A percentile compares a stretch with the other conserved stretches of the same genome.
These are phyloP conservation scores for Axis porcinus DNA, from an alignment of 2,113 vertebrate genomes.

Conservation along the genomic window DNA sequence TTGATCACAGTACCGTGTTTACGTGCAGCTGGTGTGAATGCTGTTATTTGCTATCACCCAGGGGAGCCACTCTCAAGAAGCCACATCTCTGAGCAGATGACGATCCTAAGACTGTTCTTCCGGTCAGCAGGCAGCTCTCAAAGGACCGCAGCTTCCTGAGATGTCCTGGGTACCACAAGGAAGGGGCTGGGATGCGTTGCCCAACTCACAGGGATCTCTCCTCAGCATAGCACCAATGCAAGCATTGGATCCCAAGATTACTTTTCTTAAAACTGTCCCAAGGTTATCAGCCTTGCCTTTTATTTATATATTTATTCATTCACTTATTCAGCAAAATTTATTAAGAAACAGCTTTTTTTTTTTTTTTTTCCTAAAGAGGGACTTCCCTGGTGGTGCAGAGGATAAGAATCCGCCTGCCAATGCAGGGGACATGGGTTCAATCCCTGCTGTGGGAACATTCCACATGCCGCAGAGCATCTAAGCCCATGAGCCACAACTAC, in stretches of 20 bases:
- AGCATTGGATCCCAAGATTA: not conserved
- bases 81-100: not conserved
- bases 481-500: fast-evolving
- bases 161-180: not conserved
- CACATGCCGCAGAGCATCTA: not conserved
- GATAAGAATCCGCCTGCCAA: not conserved
- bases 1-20: not conserved
- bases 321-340: not conserved
- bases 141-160: not conserved
- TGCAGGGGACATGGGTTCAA: not conserved
- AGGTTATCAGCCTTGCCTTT: not conserved
- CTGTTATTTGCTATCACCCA: not conserved
- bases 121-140: not conserved
- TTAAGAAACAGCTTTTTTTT: not conserved
- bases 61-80: not conserved
- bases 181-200: not conserved
- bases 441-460: not conserved
- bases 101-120: not conserved
- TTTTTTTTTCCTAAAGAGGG: not conserved
- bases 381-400: not conserved
- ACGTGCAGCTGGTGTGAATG: not conserved
- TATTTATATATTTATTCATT: not conserved
- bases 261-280: not conserved
- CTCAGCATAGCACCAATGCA: not conserved
- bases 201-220: not conserved